These are phyloP conservation scores for Palythoa heliodiscus DNA, from an alignment of 92 coral and sea anemone genomes.

Conservation along the genomic window DNA sequence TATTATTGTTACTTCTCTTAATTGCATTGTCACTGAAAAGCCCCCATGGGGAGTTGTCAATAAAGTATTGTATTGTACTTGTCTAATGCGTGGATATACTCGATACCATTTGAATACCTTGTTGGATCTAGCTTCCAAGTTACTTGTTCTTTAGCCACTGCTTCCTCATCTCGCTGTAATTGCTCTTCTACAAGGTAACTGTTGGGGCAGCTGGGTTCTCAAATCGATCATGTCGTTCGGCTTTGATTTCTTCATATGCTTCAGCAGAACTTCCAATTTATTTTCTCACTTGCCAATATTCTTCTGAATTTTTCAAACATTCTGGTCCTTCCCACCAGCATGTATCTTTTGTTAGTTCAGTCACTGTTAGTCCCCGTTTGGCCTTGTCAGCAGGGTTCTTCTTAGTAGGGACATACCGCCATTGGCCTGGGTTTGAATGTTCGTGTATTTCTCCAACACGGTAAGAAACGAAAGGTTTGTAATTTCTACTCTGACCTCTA, in stretches of 20 bases:
- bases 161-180: background rate
- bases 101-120: no score
- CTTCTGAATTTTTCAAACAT: background rate
- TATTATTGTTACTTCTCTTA: no score
- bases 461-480: background rate
- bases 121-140: no score
- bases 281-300: background rate
- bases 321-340: background rate
- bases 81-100: no score
- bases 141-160: no score
- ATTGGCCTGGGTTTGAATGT: background rate
- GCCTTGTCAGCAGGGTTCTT: background rate
- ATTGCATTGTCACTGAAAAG: no score
- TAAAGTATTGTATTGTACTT: no score
- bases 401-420: background rate
- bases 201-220: no score
- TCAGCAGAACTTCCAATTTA: conserved; percentile 4
- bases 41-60: no score
- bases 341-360: background rate
- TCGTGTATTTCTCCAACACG: background rate
- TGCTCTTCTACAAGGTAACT: no score
- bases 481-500: no score
- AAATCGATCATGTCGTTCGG: background rate
- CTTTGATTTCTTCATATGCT: background rate
- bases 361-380: background rate